phyloP scores from a whole-genome alignment of 2,888 invertebrate species.

The Plebejus melissa region DNA sequence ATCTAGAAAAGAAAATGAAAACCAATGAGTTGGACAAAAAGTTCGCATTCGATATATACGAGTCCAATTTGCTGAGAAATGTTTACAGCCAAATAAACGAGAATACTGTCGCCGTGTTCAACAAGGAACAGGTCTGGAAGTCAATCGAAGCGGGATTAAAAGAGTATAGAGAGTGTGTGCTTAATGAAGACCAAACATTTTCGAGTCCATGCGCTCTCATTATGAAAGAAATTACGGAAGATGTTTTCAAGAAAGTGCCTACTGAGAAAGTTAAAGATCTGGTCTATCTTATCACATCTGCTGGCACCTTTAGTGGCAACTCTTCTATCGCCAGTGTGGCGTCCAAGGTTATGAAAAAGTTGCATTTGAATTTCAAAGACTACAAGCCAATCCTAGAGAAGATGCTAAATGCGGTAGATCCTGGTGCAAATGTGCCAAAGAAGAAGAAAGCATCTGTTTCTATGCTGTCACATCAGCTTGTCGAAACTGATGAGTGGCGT shows the following conservation, averaged over 20 bases:
- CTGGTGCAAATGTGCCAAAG: conserved; percentile 53
- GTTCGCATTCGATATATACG: conserved; percentile 65
- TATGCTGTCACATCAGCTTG: conserved; percentile 79
- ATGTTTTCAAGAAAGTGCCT: conserved; percentile 74
- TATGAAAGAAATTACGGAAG: conserved; percentile 78
- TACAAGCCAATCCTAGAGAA: conserved; percentile 77
- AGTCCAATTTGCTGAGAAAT: conserved; percentile 73
- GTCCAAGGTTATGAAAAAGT: conserved; percentile 82
- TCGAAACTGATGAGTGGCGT: conserved; percentile 86
- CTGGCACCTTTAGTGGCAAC: conserved; percentile 79
- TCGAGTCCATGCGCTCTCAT: conserved; percentile 70
- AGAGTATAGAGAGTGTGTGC: conserved; percentile 68
- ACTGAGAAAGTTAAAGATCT: conserved; percentile 65
- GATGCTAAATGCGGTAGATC: conserved; percentile 78
- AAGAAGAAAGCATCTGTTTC: conserved; percentile 65
- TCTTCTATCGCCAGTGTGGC: conserved; percentile 80
- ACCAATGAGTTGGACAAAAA: conserved; percentile 46
- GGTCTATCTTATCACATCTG: conserved; percentile 73
- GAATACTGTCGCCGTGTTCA: conserved; percentile 61
- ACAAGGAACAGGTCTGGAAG: conserved; percentile 73
- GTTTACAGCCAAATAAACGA: conserved; percentile 79
- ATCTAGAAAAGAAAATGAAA: conserved; percentile 49
- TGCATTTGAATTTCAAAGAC: conserved; percentile 81
- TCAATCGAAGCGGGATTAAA: conserved; percentile 77
- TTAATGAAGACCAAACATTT: conserved; percentile 55